Percentiles rank a stretch among this genome's conserved stretches.
phyloP scores from a whole-genome alignment of 2,888 invertebrate species.

The Phrixothrix hirtus region DNA sequence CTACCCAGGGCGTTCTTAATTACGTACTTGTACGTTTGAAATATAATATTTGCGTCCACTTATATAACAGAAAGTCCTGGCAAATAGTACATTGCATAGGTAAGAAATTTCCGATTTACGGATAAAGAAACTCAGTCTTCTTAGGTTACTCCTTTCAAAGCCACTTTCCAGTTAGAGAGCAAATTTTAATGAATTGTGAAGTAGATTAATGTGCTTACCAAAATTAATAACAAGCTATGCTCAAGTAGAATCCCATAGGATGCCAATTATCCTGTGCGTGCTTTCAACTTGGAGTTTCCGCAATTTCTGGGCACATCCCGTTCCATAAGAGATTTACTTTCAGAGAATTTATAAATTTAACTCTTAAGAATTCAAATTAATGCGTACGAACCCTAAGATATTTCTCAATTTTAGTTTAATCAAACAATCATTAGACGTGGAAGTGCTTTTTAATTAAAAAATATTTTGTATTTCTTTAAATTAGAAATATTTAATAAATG shows the following conservation, averaged over 20 bases:
- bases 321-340: conserved; percentile 4
- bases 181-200: conserved; percentile 25
- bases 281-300: conserved; percentile 32
- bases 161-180: conserved; percentile 5
- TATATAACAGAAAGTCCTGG: no score
- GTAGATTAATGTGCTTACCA: conserved; percentile 24
- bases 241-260: conserved; percentile 36
- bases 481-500: no score
- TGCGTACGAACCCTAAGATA: not conserved
- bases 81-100: no score
- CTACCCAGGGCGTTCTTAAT: no score
- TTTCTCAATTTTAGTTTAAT: not conserved
- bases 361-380: not conserved
- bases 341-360: conserved; percentile 3
- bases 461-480: not conserved
- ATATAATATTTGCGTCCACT: no score
- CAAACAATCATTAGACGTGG: not conserved
- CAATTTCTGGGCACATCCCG: conserved; percentile 30
- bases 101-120: no score
- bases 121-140: no score
- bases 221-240: conserved; percentile 35
- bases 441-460: not conserved
- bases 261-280: conserved; percentile 38
- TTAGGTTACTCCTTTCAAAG: no score
- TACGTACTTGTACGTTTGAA: no score